Evolutionary conservation across 92 coral and sea anemone genomes (phyloP), one percentile per base, ranked within the genome.

Genomic region (Actinernus sp.): DNA sequence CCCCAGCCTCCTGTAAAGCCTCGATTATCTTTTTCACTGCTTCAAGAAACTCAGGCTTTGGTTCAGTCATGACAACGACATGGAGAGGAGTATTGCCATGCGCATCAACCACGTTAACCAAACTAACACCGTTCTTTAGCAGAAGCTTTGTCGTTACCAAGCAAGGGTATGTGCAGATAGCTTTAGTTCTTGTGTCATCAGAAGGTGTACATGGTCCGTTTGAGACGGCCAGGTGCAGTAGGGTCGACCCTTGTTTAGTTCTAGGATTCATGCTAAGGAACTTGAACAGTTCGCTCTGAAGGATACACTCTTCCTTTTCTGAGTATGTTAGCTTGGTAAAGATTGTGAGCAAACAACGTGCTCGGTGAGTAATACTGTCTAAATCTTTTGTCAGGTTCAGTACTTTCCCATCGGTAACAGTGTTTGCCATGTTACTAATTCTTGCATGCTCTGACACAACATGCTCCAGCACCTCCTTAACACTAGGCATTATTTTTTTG

Each of bases 21-120:
- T 55, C 82, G 13, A 82, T 66, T 7, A 82, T 65, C 52, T 69
- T 58, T 28, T 80, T 61, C 11, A 82, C 51, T 20, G 78, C 65
- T 39, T 82, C 81, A 73, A n/a, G n/a, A n/a, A n/a, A n/a, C n/a
- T n/a, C n/a, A n/a, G n/a, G 62, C 27, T 51, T 65, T 23, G 85
- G 80, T 29, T 64, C 71, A 50, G 58, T 82, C 73, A 62, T 61
- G 41, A 71, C 84, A 6, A 68, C 65, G 18, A 84, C 59, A 52
- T 88, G 93, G 22, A 88, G 75, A 0, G 93, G 89, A 1, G 93
- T 82, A 55, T 76, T 77, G 13, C 93, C 93, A n/a, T 76, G 61
- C 21, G 57, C 61, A 23, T 88, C 87, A 20, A 75, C 64, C 0
- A 89, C 84, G 37, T 88, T 88, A 12, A 83, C 61, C 53, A n/a